phyloP scores from a whole-genome alignment of 2,113 vertebrate species.

The Cinclus cinclus region DNA sequence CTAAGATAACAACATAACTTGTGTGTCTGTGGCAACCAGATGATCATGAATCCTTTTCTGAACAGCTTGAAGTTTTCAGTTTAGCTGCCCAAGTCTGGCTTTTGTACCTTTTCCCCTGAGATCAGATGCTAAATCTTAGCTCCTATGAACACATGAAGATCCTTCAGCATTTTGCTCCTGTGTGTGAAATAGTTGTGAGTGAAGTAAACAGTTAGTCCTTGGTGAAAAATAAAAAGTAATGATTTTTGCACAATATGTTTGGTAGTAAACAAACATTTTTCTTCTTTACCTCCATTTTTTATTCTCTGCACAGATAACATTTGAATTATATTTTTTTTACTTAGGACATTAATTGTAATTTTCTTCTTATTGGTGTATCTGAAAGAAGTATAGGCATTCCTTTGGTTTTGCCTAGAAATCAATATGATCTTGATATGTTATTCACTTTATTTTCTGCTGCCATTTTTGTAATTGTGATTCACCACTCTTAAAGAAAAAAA shows the following conservation, averaged over 20 bases:
- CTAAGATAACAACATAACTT: neutral
- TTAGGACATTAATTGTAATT: neutral
- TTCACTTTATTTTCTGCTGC: neutral
- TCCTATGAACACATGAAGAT: neutral
- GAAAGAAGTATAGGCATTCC: neutral
- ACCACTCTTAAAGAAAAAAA: neutral
- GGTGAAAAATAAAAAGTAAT: neutral
- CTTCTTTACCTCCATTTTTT: neutral
- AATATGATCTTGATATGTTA: neutral
- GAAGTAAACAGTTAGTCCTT: neutral
- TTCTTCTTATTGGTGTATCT: neutral
- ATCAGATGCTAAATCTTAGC: neutral
- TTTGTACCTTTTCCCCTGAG: neutral
- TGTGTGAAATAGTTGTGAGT: neutral
- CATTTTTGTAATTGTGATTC: neutral
- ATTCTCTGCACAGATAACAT: neutral
- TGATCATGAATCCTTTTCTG: neutral
- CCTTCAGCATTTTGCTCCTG: neutral
- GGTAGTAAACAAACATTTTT: neutral
- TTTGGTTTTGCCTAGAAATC: neutral
- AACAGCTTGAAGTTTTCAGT: neutral
- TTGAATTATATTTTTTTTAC: neutral
- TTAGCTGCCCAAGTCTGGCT: accelerated
- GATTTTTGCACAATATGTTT: neutral
- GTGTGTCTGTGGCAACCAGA: neutral